Conservation (phyloP, 2,113 vertebrate genomes). For the Ptilonorhynchus violaceus region DNA sequence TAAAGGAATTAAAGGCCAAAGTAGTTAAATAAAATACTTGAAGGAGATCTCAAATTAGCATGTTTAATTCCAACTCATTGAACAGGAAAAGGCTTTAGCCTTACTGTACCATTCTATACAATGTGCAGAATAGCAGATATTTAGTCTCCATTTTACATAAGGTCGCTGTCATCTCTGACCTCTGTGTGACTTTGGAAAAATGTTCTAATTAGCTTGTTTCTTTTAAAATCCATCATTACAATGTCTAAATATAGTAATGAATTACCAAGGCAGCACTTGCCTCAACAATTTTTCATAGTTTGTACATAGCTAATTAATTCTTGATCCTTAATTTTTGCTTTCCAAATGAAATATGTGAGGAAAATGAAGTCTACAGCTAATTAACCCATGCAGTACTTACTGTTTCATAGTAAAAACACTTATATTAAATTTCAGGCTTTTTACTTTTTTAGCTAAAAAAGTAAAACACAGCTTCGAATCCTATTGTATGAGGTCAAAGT, state of each 20-base stretch:
- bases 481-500: neutral
- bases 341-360: constrained; percentile 27
- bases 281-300: constrained; percentile 40
- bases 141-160: neutral
- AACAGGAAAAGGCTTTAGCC: constrained; percentile 86
- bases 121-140: constrained; percentile 2
- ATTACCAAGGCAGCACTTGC: constrained; percentile 40
- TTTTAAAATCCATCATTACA: constrained; percentile 52
- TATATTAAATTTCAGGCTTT: neutral
- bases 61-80: constrained; percentile 94
- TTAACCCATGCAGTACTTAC: constrained; percentile 23
- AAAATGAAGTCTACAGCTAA: constrained; percentile 36
- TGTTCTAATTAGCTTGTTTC: constrained; percentile 42
- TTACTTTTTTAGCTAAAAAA: neutral
- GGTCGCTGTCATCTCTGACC: neutral
- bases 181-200: constrained; percentile 20
- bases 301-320: constrained; percentile 9
- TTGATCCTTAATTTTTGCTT: constrained; percentile 44
- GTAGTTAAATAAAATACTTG: constrained; percentile 83
- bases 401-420: neutral
- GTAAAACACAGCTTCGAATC: neutral
- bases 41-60: constrained; percentile 89
- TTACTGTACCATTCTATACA: constrained; percentile 83
- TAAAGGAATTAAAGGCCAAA: constrained; percentile 82
- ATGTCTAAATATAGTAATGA: constrained; percentile 39